Conservation (phyloP, 2,888 invertebrate genomes). For the Leptopterna dolabrata region DNA sequence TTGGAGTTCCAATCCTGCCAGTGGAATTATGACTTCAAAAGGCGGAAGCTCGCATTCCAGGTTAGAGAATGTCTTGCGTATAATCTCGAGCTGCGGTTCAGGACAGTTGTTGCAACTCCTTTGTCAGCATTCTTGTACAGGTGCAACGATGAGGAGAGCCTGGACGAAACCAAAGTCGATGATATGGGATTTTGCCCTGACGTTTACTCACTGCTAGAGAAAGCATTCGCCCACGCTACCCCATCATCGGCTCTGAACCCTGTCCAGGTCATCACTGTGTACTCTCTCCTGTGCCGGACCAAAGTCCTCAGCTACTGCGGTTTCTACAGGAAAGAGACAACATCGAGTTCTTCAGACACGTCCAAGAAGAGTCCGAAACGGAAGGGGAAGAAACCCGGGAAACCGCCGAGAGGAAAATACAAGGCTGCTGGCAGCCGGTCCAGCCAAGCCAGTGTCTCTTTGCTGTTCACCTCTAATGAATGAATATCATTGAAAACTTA, state of each 20-base stretch:
- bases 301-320: constrained; percentile 45
- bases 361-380: background rate
- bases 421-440: background rate
- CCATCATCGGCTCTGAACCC: background rate
- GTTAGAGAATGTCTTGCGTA: constrained; percentile 69
- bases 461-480: background rate
- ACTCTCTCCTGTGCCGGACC: background rate
- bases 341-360: background rate
- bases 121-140: constrained; percentile 75
- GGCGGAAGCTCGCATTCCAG: constrained; percentile 67
- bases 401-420: background rate
- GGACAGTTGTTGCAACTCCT: constrained; percentile 74
- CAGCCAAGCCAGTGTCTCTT: background rate
- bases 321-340: background rate
- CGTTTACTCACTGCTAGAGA: constrained; percentile 14
- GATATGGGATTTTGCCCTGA: constrained; percentile 27
- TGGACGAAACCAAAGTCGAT: constrained; percentile 23
- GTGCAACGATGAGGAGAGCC: constrained; percentile 75
- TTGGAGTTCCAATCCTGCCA: constrained; percentile 86
- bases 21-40: constrained; percentile 71
- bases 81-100: constrained; percentile 67
- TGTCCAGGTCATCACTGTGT: background rate
- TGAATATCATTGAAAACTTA: too few species aligned
- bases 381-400: constrained; percentile 5
- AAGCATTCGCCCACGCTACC: constrained; percentile 20